phyloP scores from a whole-genome alignment of 2,888 invertebrate species.

The Lasiommata megera region DNA sequence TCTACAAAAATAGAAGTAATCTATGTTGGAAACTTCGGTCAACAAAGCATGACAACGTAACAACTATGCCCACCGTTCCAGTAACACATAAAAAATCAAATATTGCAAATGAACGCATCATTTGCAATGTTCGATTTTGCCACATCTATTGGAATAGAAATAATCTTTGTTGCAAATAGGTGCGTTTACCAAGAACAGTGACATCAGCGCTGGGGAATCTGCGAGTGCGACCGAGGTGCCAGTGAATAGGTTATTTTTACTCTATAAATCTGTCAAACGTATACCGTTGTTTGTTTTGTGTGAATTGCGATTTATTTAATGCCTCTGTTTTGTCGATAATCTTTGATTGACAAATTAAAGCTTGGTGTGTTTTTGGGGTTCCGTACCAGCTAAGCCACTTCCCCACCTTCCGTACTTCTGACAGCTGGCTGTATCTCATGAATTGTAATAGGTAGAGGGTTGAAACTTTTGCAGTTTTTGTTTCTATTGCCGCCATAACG shows the following conservation, averaged over 20 bases:
- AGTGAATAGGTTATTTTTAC: conserved; percentile 24
- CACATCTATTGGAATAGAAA: conserved; percentile 16
- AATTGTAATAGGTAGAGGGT: too few species aligned
- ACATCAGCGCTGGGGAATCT: conserved; percentile 54
- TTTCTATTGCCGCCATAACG: too few species aligned
- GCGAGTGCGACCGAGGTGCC: conserved; percentile 19
- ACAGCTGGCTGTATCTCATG: too few species aligned
- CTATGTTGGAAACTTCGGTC: neutral
- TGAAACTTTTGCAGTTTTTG: too few species aligned
- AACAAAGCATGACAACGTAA: neutral
- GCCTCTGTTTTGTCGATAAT: neutral
- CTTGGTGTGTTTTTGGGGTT: too few species aligned
- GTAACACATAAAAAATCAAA: neutral
- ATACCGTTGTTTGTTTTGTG: conserved; percentile 21
- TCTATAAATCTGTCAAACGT: conserved; percentile 32
- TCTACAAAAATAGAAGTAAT: neutral
- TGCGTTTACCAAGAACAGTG: conserved; percentile 49
- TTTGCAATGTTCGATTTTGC: neutral
- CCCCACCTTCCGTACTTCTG: too few species aligned
- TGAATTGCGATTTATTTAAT: neutral
- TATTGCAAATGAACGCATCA: too few species aligned
- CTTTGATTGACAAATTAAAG: neutral
- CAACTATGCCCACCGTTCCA: neutral
- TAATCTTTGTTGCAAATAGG: conserved; percentile 38
- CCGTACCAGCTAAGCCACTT: too few species aligned